A percentile compares a stretch with the other conserved stretches of the same genome.
Evolutionary conservation across 2,888 invertebrate species (phyloP).

Genomic region (Rutpela maculata): DNA sequence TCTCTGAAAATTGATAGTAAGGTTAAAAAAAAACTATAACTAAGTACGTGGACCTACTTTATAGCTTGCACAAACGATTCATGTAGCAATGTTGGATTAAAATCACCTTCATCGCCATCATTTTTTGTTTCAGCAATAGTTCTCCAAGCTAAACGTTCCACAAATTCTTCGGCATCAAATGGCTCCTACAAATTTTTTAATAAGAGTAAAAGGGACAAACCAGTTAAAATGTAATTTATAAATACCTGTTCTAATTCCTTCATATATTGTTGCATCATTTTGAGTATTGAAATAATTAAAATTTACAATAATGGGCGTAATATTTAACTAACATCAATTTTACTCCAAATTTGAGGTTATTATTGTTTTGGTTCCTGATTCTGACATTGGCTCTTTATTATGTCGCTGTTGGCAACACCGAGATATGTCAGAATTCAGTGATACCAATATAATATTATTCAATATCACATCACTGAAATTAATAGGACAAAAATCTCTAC

Average conservation of each 20-base stretch:
- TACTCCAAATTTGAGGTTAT: background rate
- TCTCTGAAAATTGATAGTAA: conserved; percentile 70
- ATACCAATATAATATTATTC: background rate
- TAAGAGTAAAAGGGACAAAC: background rate
- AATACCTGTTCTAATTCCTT: conserved; percentile 89
- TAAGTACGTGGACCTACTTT: conserved; percentile 75
- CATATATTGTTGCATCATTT: conserved; percentile 91
- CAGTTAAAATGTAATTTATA: conserved; percentile 15
- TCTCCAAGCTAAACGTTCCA: conserved; percentile 96
- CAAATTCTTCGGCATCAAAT: conserved; percentile 97
- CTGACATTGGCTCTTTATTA: background rate
- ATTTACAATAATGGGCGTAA: background rate
- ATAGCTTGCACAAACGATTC: conserved; percentile 96
- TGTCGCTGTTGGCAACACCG: background rate
- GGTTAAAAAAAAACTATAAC: conserved; percentile 12
- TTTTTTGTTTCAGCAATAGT: conserved; percentile 85
- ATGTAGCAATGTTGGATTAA: conserved; percentile 91
- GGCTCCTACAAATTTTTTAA: conserved; percentile 83
- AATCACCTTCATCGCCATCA: conserved; percentile 82
- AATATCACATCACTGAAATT: background rate
- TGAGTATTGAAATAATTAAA: conserved; percentile 47
- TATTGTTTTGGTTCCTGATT: background rate
- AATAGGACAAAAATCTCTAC: background rate
- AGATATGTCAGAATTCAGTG: background rate
- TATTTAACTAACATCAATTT: background rate